Base-by-base conservation (phyloP, 2,797 vertebrate genomes). In the Oreochromis mossambicus region DNA sequence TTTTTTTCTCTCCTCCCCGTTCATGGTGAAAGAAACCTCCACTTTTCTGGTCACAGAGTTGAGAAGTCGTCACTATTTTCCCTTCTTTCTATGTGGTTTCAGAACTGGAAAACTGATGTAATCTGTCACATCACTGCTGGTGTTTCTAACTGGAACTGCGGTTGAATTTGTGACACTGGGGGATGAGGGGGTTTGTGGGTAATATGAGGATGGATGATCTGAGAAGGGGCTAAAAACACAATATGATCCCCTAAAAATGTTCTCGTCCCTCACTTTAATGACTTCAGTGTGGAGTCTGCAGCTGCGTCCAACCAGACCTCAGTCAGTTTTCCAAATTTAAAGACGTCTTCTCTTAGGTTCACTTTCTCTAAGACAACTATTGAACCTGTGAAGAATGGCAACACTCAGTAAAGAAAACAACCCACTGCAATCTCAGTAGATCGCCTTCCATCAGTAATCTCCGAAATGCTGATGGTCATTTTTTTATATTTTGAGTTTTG, bases 31-130 rank as follows among this genome's bases (percentile, higher is more conserved):
- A 48, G 13, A 78, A 85, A 50, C 54, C 75, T 19, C 41, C 68
- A 32, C 84, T 86, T 73, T 17, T 5, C 73, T 83, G 68, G 41
- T 68, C n/a, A 8, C 79, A 36, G 15, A 78, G 66, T 80, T 79
- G 80, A 73, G 70, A 83, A 51, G 75, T 55, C 73, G 55, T 86
- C 85, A 79, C 19, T 6, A 41, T 81, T 80, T 85, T 86, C 78
- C 82, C 29, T 29, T 54, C n/a, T 95, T 93, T 96, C 32, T 21
- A 70, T 86, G 85, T 5, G 87, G 92, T 92, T 90, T 84, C 56
- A 8, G 82, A 84, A 88, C 82, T 94, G 95, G 94, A 95, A 95
- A 95, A 95, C 85, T 95, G 90, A 93, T 85, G 94, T 95, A 85
- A 96, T 93, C 81, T 81, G 41, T 91, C 89, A 76, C 84, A 92